Evolutionary conservation across 23 tunicate species (phyloP).

Genomic region (Trididemnum nubilum): DNA sequence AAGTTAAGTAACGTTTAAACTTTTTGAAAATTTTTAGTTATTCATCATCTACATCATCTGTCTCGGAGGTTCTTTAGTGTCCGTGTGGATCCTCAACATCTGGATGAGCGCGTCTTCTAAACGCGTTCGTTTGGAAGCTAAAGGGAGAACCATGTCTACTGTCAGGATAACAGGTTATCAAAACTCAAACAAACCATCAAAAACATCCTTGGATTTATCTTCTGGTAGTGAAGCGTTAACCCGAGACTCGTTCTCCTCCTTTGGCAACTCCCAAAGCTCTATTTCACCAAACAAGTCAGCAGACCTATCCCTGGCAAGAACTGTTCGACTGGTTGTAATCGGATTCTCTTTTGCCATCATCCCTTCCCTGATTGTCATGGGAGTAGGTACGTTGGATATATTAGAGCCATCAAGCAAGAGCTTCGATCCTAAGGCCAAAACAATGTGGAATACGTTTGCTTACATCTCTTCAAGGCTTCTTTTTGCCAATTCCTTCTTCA

Average conservation of each 20-base stretch:
- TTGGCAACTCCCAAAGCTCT: not conserved
- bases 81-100: constrained; percentile 38
- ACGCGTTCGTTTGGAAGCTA: not conserved
- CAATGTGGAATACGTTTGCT: constrained; percentile 51
- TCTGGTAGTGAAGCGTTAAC: not conserved
- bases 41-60: constrained; percentile 33
- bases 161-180: not conserved
- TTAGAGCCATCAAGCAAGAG: constrained; percentile 27
- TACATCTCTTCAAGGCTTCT: constrained; percentile 44
- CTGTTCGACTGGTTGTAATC: constrained; percentile 36
- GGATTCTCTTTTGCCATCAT: constrained; percentile 46
- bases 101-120: constrained; percentile 7
- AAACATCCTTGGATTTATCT: not conserved
- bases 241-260: not conserved
- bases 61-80: constrained; percentile 27
- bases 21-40: too few species aligned
- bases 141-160: not conserved
- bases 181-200: not conserved
- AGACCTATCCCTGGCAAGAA: not conserved
- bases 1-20: too few species aligned
- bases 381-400: not conserved
- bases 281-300: not conserved
- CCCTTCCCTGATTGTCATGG: constrained; percentile 41
- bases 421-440: constrained; percentile 45
- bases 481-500: constrained; percentile 51